phyloP scores from a whole-genome alignment of 2,888 invertebrate genomes.

The Ypsolopha sequella region DNA sequence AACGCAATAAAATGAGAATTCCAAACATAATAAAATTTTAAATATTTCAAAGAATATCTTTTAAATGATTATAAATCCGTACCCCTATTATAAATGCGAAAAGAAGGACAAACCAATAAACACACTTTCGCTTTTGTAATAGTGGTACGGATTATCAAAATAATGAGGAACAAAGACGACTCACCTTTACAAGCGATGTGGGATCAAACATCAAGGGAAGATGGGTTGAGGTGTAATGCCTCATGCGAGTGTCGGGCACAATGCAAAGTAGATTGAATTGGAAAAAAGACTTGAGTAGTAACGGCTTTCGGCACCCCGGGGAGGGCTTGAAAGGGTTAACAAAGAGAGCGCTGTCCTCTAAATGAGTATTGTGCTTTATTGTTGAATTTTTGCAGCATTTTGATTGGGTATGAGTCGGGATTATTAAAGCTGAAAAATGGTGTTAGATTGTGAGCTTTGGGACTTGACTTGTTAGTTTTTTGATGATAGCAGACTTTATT shows the following conservation, averaged over 20 bases:
- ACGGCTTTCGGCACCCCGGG: conserved; percentile 54
- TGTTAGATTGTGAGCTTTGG: background rate
- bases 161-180: too few relatives aligned
- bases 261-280: conserved; percentile 71
- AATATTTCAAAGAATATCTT: too few relatives aligned
- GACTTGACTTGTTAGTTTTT: background rate
- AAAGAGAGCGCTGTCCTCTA: conserved; percentile 45
- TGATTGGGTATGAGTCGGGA: conserved; percentile 14
- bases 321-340: conserved; percentile 53
- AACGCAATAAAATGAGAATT: too few relatives aligned
- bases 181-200: too few relatives aligned
- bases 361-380: conserved; percentile 26
- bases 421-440: background rate
- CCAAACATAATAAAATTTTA: too few relatives aligned
- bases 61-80: too few relatives aligned
- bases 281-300: conserved; percentile 57
- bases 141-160: too few relatives aligned
- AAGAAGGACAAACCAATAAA: too few relatives aligned
- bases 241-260: conserved; percentile 64
- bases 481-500: background rate
- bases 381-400: conserved; percentile 15
- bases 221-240: conserved; percentile 60
- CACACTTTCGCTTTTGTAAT: too few relatives aligned
- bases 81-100: too few relatives aligned
- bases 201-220: conserved; percentile 12